Percentiles rank a stretch among this genome's conserved stretches.
phyloP scores from a whole-genome alignment of 2,113 vertebrate genomes.

The Scomber japonicus region DNA sequence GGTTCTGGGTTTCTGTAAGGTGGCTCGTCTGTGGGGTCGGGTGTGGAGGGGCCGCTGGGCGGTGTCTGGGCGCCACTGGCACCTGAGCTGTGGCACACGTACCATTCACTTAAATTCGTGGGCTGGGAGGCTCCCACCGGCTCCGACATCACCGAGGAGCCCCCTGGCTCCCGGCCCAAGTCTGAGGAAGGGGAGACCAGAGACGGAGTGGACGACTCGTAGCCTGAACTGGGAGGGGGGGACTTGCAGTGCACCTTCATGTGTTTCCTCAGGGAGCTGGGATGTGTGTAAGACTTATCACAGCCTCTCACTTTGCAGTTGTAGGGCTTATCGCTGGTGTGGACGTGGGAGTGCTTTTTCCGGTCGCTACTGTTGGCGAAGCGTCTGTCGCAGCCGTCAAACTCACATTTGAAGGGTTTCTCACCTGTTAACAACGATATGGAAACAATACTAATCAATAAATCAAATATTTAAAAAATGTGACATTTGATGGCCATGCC shows the following conservation, averaged over 20 bases:
- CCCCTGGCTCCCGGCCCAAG: constrained; percentile 90
- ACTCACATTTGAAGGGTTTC: constrained; percentile 98
- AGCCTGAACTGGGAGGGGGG: constrained; percentile 94
- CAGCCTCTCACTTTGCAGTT: constrained; percentile 99
- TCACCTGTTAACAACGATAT: constrained; percentile 88
- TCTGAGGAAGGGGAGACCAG: constrained; percentile 94
- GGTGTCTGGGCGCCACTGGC: constrained; percentile 84
- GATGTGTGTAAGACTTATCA: constrained; percentile 99
- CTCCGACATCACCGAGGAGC: constrained; percentile 85
- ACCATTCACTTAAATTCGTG: constrained; percentile 96
- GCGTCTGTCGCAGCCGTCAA: constrained; percentile 97
- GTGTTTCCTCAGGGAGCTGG: constrained; percentile 97
- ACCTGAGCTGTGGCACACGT: constrained; percentile 93
- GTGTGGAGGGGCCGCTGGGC: constrained; percentile 83
- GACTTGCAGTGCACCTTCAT: constrained; percentile 99
- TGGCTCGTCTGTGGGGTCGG: constrained; percentile 82
- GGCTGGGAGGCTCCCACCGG: constrained; percentile 87
- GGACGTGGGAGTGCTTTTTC: constrained; percentile 99
- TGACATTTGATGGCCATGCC: not conserved
- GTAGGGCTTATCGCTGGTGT: constrained; percentile 99
- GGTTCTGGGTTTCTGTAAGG: constrained; percentile 79
- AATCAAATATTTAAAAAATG: not conserved
- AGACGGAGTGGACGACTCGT: constrained; percentile 94
- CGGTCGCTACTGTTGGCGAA: constrained; percentile 99
- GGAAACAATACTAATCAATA: constrained; percentile 8